These are phyloP conservation scores for Poecile atricapillus DNA, from an alignment of 2,113 vertebrate species.

Conservation along the genomic window DNA sequence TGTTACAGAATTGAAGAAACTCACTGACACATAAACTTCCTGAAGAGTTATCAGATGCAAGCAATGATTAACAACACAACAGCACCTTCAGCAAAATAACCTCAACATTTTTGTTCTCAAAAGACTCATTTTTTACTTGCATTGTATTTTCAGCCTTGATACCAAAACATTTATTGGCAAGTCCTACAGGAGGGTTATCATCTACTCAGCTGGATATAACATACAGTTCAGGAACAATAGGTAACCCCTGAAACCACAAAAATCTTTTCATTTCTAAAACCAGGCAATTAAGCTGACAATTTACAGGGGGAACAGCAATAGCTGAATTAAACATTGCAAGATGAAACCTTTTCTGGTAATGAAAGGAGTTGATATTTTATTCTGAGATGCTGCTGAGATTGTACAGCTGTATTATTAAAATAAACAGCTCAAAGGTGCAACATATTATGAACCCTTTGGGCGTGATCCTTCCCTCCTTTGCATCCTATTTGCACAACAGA, in stretches of 20 bases:
- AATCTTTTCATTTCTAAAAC: conserved; percentile 34
- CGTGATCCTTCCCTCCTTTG: not conserved
- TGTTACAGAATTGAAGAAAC: not conserved
- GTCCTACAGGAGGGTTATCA: conserved; percentile 3
- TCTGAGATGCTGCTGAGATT: not conserved
- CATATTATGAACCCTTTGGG: not conserved
- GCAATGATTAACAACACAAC: not conserved
- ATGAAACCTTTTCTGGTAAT: conserved; percentile 36
- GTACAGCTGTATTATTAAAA: conserved; percentile 52
- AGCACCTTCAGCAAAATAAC: not conserved
- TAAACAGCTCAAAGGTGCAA: conserved; percentile 44
- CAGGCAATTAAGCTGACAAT: conserved; percentile 41
- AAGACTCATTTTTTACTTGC: not conserved
- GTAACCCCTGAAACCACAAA: conserved; percentile 24
- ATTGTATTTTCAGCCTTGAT: not conserved
- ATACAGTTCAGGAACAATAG: not conserved
- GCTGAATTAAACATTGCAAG: conserved; percentile 58
- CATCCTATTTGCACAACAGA: conserved; percentile 34
- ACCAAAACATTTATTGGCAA: conserved; percentile 22
- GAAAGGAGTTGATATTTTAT: conserved; percentile 37
- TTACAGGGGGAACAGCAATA: not conserved
- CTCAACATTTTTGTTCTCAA: not conserved
- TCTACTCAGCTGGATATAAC: not conserved
- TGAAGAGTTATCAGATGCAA: not conserved
- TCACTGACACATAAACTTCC: not conserved